Conservation (phyloP, 1,140 invertebrate species). For the Drosophila bipectinata region DNA sequence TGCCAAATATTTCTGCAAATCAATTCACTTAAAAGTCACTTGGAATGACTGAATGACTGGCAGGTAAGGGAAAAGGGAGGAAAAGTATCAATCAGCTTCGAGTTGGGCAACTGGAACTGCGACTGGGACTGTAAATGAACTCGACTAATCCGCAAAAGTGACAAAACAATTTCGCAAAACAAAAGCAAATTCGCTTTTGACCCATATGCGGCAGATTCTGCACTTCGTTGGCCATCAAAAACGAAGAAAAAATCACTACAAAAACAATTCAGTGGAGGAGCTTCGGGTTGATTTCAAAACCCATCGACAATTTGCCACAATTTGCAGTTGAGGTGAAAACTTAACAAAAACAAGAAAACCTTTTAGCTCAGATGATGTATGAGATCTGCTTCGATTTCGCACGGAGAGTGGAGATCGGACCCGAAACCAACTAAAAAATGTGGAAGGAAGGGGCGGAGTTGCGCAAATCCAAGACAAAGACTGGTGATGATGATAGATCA, state of each 20-base stretch:
- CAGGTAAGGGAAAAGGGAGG: constrained; percentile 23
- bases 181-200: constrained; percentile 29
- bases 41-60: constrained; percentile 44
- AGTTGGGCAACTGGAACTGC: background rate
- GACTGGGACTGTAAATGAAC: constrained; percentile 5
- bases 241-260: constrained; percentile 1
- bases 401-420: constrained; percentile 2
- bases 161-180: constrained; percentile 55
- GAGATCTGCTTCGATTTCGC: constrained; percentile 46
- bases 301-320: constrained; percentile 66
- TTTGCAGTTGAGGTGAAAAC: constrained; percentile 34
- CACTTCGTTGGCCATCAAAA: constrained; percentile 2
- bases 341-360: constrained; percentile 36
- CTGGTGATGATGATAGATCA: constrained; percentile 38
- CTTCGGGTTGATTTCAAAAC: constrained; percentile 65
- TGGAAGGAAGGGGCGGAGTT: constrained; percentile 45
- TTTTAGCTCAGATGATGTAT: constrained; percentile 63
- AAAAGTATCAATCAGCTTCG: constrained; percentile 31
- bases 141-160: constrained; percentile 35
- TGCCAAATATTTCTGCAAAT: constrained; percentile 23
- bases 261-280: constrained; percentile 38
- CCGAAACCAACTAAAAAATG: background rate
- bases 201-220: constrained; percentile 29
- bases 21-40: constrained; percentile 49
- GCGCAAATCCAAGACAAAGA: constrained; percentile 58